Conservation (phyloP, 2,113 vertebrate genomes). For the Mola mola region DNA sequence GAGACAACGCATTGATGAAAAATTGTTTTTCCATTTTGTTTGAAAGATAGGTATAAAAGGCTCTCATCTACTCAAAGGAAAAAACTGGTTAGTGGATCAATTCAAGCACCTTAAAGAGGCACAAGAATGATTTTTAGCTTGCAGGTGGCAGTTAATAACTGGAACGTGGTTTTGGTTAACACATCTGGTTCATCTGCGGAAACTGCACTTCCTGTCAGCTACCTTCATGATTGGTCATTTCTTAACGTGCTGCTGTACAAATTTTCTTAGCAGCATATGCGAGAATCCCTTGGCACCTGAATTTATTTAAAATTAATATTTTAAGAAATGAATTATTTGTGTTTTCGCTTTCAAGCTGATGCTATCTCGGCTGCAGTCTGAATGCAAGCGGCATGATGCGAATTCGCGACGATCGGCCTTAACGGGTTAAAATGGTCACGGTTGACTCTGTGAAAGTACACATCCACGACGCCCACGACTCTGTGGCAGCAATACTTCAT, state of each 20-base stretch:
- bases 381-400: no score
- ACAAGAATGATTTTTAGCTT: no score
- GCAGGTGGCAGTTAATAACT: no score
- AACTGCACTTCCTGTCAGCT: background rate
- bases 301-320: no score
- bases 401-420: no score
- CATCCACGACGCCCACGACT: conserved; percentile 66
- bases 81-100: conserved; percentile 17
- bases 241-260: conserved; percentile 24
- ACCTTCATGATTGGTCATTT: conserved; percentile 37
- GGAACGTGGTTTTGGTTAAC: conserved; percentile 34
- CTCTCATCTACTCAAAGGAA: background rate
- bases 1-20: no score
- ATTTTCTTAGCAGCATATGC: conserved; percentile 43
- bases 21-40: background rate
- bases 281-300: no score
- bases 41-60: conserved; percentile 1
- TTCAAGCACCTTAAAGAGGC: no score
- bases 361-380: no score
- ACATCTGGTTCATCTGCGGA: conserved; percentile 17
- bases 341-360: no score
- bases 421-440: conserved; percentile 45
- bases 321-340: no score
- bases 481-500: conserved; percentile 51
- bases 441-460: conserved; percentile 68